Evolutionary conservation across 1,140 invertebrate species (phyloP), one percentile per base, ranked within the genome.

Genomic region (Scaptomyza montana): DNA sequence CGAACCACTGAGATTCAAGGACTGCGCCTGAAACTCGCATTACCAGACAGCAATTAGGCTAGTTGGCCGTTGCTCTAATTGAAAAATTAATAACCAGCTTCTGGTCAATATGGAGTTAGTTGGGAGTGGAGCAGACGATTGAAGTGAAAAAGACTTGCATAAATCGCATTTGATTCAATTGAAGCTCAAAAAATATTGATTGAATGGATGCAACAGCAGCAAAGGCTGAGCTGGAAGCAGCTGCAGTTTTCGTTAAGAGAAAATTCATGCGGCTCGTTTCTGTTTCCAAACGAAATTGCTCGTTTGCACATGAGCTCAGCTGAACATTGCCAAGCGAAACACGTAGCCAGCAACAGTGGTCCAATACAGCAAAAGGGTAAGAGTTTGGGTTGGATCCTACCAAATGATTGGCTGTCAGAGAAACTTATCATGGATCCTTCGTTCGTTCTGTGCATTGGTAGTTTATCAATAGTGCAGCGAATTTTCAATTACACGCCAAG

Each of bases 241-340:
- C 49, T 45, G 13, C 21, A 66, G 45, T 68, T 73, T 80, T 56
- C 54, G 51, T 36, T 36, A 69, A 71, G 65, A 60, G 63, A 66
- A 72, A 60, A 33, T 60, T 47, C 43, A 30, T 70, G 51, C 54
- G 55, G 47, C 54, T 54, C 41, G 47, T 33, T 54, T 65, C 56
- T 25, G 53, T 67, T 54, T 55, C 69, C 71, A 57, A 36, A 45
- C 62, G 41, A 81, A 85, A 78, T 72, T 59, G 60, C 67, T 87
- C 82, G 78, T 82, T 86, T 78, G 82, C 81, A 81, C 81, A 86
- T 87, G 82, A 86, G 81, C 81, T 87, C 82, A 82, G 82, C 82
- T 86, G 82, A 75, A 87, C 78, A 86, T 86, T 86, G 81, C 78
- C 82, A 86, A 75, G 78, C 81, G 75, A 76, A 82, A 86, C 81